phyloP scores from a whole-genome alignment of 2,797 vertebrate genomes.

The Argentina silus region DNA sequence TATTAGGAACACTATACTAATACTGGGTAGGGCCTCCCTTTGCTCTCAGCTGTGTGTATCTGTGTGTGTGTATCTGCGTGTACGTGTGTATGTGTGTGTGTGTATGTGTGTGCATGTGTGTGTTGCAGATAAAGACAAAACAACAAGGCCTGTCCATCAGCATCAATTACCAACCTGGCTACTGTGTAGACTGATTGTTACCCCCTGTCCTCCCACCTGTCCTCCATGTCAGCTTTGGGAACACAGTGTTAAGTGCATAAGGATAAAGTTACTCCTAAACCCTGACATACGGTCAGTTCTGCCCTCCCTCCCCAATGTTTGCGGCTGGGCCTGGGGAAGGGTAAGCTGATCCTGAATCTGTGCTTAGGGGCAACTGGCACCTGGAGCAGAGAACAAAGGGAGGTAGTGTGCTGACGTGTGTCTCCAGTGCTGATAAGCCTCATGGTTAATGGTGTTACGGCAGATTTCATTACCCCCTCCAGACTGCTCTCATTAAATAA shows the following conservation, averaged over 20 bases:
- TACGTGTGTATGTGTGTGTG: not conserved
- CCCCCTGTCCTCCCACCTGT: conserved; percentile 14
- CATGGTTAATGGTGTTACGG: conserved; percentile 76
- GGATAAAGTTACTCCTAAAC: conserved; percentile 42
- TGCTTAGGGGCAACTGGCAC: conserved; percentile 42
- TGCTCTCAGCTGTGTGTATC: too few species aligned
- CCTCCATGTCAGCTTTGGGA: conserved; percentile 34
- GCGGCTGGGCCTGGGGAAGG: conserved; percentile 25
- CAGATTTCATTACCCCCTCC: conserved; percentile 81
- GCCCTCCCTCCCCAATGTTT: conserved; percentile 33
- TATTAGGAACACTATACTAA: too few species aligned
- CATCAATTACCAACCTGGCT: too few species aligned
- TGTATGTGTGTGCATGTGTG: not conserved
- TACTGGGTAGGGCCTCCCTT: too few species aligned
- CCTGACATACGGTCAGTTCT: conserved; percentile 48
- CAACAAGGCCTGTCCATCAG: conserved; percentile 40
- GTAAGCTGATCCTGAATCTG: conserved; percentile 48
- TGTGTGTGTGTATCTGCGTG: conserved; percentile 17
- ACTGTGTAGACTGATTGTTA: not conserved
- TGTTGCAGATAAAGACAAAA: conserved; percentile 10
- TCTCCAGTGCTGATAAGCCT: conserved; percentile 68
- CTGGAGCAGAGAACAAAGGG: conserved; percentile 64
- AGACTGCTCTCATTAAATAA: conserved; percentile 82
- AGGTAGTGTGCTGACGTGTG: conserved; percentile 63
- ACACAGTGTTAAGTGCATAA: conserved; percentile 32